These are phyloP conservation scores for Podilymbus podiceps DNA, from an alignment of 2,113 vertebrate genomes.

Conservation along the genomic window DNA sequence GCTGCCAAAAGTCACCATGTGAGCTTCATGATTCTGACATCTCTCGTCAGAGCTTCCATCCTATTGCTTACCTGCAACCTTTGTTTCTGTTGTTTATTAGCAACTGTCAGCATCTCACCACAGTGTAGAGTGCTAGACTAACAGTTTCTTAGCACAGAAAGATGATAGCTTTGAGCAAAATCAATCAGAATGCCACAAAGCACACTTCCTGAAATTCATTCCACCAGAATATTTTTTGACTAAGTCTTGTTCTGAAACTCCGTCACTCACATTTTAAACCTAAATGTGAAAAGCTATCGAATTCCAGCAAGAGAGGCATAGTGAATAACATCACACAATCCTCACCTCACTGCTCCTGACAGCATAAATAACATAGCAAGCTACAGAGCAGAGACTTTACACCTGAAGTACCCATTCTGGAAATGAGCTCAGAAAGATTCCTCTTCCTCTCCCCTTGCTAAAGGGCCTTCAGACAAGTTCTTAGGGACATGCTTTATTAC, in stretches of 20 bases:
- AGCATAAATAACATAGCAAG: background rate
- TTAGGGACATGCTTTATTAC: background rate
- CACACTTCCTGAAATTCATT: background rate
- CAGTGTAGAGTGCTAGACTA: background rate
- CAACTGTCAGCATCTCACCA: background rate
- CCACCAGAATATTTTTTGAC: background rate
- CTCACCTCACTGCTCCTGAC: fast-evolving
- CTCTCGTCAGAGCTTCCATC: background rate
- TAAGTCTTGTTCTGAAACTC: background rate
- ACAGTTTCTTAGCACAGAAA: background rate
- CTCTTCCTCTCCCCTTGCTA: background rate
- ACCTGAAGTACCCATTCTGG: background rate
- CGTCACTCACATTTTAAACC: background rate
- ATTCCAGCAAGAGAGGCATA: background rate
- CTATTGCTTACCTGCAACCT: background rate
- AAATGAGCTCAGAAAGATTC: background rate
- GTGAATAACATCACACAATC: fast-evolving
- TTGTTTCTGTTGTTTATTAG: background rate
- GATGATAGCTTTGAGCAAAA: background rate
- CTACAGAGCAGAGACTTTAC: background rate
- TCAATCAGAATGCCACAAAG: background rate
- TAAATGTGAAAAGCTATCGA: background rate
- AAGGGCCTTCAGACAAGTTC: background rate
- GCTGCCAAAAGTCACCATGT: background rate
- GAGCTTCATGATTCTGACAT: background rate